Evolutionary conservation across 2,113 vertebrate genomes (phyloP).

Genomic region (Brachyistius frenatus): DNA sequence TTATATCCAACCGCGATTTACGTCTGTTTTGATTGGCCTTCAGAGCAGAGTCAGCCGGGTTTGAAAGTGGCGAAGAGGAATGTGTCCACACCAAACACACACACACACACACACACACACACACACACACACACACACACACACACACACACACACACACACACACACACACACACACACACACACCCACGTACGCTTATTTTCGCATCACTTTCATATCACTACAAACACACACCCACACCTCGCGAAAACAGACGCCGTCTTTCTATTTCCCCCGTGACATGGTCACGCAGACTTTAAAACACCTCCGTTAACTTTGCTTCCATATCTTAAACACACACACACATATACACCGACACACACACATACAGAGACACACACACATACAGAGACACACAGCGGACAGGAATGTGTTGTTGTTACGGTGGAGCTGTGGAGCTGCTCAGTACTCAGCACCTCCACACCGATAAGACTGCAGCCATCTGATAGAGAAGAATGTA

Average conservation of each 20-base stretch:
- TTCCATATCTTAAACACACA: constrained; percentile 26
- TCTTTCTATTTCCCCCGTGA: constrained; percentile 2
- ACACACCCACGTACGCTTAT: not conserved
- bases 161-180: constrained; percentile 8
- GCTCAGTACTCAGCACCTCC: constrained; percentile 63
- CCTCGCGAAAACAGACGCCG: constrained; percentile 20
- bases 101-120: constrained; percentile 22
- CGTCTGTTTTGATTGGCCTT: constrained; percentile 72
- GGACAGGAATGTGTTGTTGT: constrained; percentile 74
- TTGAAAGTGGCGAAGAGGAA: constrained; percentile 73
- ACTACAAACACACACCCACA: constrained; percentile 39
- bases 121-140: constrained; percentile 20
- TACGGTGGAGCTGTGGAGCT: constrained; percentile 47
- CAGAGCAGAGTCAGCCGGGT: constrained; percentile 48
- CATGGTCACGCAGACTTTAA: not conserved
- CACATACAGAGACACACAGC: constrained; percentile 29
- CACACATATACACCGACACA: constrained; percentile 12
- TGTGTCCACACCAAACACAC: constrained; percentile 46
- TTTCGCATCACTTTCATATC: constrained; percentile 58
- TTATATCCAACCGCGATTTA: constrained; percentile 67
- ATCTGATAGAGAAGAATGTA: constrained; percentile 66
- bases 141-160: constrained; percentile 15
- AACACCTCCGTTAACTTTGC: constrained; percentile 40
- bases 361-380: constrained; percentile 6
- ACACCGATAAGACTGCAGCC: constrained; percentile 56